phyloP scores from a whole-genome alignment of 2,888 invertebrate genomes.

The Trissolcus japonicus region DNA sequence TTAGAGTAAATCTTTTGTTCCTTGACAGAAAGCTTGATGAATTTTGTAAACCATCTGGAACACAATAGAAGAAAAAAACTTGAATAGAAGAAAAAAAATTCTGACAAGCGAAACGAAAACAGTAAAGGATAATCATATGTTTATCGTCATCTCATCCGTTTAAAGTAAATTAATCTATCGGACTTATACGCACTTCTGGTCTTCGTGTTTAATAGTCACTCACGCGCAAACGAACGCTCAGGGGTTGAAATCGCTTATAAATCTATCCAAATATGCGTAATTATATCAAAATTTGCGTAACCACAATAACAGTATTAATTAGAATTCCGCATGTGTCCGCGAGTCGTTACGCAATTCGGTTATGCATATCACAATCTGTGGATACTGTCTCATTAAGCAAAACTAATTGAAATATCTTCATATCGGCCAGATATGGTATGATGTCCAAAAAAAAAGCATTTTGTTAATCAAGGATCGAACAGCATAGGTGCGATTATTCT shows the following conservation, averaged over 20 bases:
- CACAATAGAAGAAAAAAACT: no score
- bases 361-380: conserved; percentile 50
- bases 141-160: no score
- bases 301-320: conserved; percentile 54
- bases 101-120: not conserved
- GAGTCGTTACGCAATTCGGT: conserved; percentile 57
- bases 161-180: no score
- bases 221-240: conserved; percentile 22
- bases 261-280: conserved; percentile 44
- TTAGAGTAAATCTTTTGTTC: not conserved
- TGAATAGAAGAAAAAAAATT: no score
- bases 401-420: conserved; percentile 58
- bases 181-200: no score
- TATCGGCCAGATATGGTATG: conserved; percentile 43
- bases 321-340: conserved; percentile 51
- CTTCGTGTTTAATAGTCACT: no score
- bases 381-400: conserved; percentile 55
- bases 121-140: no score
- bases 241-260: conserved; percentile 45
- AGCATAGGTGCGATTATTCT: no score
- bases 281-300: conserved; percentile 26
- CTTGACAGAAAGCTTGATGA: not conserved
- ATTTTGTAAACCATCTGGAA: no score
- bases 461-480: no score
- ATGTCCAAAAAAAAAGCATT: not conserved